Evolutionary conservation across 1,140 invertebrate species (phyloP).

Genomic region (Drosophila parabipectinata): DNA sequence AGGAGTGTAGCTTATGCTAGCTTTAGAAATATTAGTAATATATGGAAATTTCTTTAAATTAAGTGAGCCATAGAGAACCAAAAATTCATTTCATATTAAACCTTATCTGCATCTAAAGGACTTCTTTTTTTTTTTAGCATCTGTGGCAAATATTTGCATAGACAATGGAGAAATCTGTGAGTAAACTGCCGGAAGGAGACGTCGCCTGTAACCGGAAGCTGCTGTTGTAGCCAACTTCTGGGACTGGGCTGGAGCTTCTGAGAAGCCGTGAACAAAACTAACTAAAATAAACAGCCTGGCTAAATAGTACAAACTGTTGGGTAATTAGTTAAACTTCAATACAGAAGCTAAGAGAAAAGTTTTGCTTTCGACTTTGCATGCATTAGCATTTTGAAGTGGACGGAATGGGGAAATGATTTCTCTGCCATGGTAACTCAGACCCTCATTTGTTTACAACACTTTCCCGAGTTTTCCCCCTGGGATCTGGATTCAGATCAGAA

Average conservation of each 20-base stretch:
- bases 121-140: not conserved
- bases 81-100: not conserved
- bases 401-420: conserved; percentile 1
- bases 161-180: conserved; percentile 19
- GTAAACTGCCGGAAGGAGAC: conserved; percentile 17
- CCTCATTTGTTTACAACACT: conserved; percentile 19
- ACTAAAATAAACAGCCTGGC: conserved; percentile 25
- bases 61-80: not conserved
- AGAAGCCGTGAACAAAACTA: not conserved
- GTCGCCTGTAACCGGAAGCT: not conserved
- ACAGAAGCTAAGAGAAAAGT: conserved; percentile 19
- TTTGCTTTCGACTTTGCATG: conserved; percentile 8
- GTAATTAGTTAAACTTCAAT: conserved; percentile 33
- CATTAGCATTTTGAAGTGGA: conserved; percentile 1
- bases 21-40: no score
- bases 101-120: not conserved
- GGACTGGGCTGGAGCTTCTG: conserved; percentile 8
- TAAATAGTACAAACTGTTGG: conserved; percentile 32
- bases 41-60: not conserved
- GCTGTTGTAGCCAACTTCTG: conserved; percentile 3
- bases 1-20: conserved; percentile 2
- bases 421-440: conserved; percentile 6
- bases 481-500: not conserved
- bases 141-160: conserved; percentile 32
- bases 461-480: not conserved